phyloP scores from a whole-genome alignment of 2,888 invertebrate species.

The Dynastes grantii region DNA sequence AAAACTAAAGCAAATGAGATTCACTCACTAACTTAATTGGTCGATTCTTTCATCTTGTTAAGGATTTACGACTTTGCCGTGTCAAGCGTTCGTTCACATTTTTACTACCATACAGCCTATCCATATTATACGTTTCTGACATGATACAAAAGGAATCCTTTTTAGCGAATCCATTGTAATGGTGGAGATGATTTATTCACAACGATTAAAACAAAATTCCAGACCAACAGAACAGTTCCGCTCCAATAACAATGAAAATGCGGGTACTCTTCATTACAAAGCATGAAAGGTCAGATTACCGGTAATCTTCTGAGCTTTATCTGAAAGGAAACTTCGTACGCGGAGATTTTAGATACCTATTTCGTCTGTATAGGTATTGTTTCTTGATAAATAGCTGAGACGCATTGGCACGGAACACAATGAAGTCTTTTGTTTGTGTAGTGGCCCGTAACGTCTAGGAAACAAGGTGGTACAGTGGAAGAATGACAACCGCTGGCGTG shows the following conservation, averaged over 20 bases:
- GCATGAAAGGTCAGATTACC: slow-evolving; percentile 15
- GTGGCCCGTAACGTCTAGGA: slow-evolving; percentile 31
- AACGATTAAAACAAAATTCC: slow-evolving; percentile 28
- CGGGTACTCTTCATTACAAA: slow-evolving; percentile 25
- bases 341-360: slow-evolving; percentile 38
- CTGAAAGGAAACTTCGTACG: slow-evolving; percentile 42
- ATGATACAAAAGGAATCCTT: slow-evolving; percentile 8
- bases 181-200: slow-evolving; percentile 28
- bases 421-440: slow-evolving; percentile 42
- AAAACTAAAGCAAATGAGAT: too few relatives aligned
- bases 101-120: not conserved
- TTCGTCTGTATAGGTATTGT: slow-evolving; percentile 41
- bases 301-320: slow-evolving; percentile 17
- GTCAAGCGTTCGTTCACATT: too few relatives aligned
- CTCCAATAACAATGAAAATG: slow-evolving; percentile 36
- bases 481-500: slow-evolving; percentile 28
- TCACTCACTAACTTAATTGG: too few relatives aligned
- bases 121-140: not conserved
- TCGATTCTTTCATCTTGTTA: too few relatives aligned
- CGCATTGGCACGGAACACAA: slow-evolving; percentile 40
- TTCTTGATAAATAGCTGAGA: slow-evolving; percentile 44
- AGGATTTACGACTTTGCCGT: too few relatives aligned
- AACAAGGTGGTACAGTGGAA: slow-evolving; percentile 7
- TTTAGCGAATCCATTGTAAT: slow-evolving; percentile 10
- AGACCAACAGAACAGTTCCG: slow-evolving; percentile 12